Conservation (phyloP, 2,797 vertebrate species). For the Orestias chungarensis region DNA sequence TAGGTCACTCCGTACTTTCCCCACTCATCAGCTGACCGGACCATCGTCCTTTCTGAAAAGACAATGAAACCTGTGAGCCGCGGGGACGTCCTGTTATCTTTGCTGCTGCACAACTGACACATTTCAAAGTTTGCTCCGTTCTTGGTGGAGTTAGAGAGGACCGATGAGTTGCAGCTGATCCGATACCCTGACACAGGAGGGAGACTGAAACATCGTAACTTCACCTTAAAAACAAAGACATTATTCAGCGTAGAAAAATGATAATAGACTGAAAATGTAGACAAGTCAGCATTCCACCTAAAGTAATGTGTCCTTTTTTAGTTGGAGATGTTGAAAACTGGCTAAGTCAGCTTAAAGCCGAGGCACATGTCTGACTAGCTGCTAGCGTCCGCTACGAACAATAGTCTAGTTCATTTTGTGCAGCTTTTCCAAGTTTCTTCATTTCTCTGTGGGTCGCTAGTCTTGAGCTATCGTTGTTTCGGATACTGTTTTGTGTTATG, state of each 20-base stretch:
- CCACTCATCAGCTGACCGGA: neutral
- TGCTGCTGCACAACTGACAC: neutral
- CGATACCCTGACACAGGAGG: neutral
- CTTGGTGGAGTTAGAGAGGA: neutral
- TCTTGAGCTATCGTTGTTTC: neutral
- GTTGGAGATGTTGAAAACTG: neutral
- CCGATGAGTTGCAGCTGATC: neutral
- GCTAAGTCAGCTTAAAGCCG: neutral
- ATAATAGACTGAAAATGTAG: neutral
- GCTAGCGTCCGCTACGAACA: neutral
- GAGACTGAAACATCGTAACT: neutral
- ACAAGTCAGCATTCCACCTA: neutral
- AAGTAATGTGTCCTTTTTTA: neutral
- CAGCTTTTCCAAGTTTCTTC: neutral
- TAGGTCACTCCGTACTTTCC: too few relatives aligned
- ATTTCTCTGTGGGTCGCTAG: neutral
- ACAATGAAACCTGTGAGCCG: neutral
- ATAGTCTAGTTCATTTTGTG: neutral
- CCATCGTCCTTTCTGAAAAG: neutral
- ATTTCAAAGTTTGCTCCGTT: neutral
- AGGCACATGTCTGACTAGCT: neutral
- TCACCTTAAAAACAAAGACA: conserved; percentile 1
- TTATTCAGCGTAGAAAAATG: neutral
- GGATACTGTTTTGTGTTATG: neutral
- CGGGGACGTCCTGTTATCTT: neutral